These are phyloP conservation scores for Aphelenchoides bicaudatus DNA, from an alignment of 2,888 invertebrate species.

Conservation along the genomic window DNA sequence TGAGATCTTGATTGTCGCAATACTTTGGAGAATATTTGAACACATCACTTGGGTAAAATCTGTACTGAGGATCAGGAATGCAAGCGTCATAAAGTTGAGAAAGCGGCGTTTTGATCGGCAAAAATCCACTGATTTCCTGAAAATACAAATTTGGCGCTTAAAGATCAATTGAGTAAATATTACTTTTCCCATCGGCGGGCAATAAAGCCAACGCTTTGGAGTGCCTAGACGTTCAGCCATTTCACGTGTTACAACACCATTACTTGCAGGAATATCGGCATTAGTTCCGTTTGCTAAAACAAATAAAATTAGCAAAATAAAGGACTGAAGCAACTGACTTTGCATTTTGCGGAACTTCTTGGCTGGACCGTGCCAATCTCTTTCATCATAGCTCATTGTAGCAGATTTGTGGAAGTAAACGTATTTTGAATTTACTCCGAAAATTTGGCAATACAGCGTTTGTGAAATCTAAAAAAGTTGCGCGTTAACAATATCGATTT, in stretches of 20 bases:
- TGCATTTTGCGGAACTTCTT: too few relatives aligned
- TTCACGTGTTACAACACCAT: constrained; percentile 1
- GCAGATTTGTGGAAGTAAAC: too few relatives aligned
- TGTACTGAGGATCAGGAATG: constrained; percentile 74
- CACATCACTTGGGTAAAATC: constrained; percentile 83
- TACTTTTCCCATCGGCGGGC: constrained; percentile 64
- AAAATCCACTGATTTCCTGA: constrained; percentile 70
- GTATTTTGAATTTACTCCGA: too few relatives aligned
- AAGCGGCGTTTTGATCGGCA: constrained; percentile 91
- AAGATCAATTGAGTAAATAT: constrained; percentile 40
- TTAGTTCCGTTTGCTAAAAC: too few relatives aligned
- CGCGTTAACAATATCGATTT: too few relatives aligned
- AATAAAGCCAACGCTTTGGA: constrained; percentile 64
- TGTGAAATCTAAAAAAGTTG: too few relatives aligned
- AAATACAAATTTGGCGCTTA: constrained; percentile 6
- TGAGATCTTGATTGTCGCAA: constrained; percentile 63
- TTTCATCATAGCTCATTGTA: too few relatives aligned
- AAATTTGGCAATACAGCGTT: too few relatives aligned
- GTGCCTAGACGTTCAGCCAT: constrained; percentile 28
- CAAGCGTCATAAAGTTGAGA: constrained; percentile 76
- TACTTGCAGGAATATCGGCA: too few relatives aligned
- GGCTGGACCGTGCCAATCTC: too few relatives aligned
- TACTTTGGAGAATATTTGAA: constrained; percentile 63
- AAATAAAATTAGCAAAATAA: too few relatives aligned
- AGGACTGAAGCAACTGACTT: too few relatives aligned